These are phyloP conservation scores for Bursaphelenchus okinawaensis DNA, from an alignment of 2,888 invertebrate species.

Conservation along the genomic window DNA sequence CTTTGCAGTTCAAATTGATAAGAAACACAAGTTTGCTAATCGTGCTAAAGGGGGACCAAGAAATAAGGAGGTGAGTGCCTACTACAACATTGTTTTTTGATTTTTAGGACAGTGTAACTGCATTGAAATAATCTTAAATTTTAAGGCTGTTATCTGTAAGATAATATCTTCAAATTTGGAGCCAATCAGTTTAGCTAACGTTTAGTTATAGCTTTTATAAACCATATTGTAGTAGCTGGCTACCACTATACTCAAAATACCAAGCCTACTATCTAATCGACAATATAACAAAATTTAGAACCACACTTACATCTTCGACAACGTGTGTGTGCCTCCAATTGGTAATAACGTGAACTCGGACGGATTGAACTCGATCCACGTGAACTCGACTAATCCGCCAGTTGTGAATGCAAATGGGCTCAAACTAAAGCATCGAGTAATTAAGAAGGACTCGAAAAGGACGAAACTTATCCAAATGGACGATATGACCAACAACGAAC, in stretches of 20 bases:
- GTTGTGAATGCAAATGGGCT: background rate
- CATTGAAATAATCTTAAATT: too few relatives aligned
- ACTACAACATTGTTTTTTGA: background rate
- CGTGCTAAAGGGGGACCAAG: slow-evolving; percentile 14
- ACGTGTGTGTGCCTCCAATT: slow-evolving; percentile 1
- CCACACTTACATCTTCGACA: slow-evolving; percentile 22
- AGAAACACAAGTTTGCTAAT: slow-evolving; percentile 13
- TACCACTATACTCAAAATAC: background rate
- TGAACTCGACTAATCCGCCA: background rate
- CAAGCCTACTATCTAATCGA: background rate
- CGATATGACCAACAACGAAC: slow-evolving; percentile 34
- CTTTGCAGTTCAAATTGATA: slow-evolving; percentile 43
- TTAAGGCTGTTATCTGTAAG: background rate
- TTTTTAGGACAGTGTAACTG: too few relatives aligned
- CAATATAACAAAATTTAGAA: slow-evolving; percentile 11
- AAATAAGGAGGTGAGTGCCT: slow-evolving; percentile 6
- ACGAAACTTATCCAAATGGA: slow-evolving; percentile 46
- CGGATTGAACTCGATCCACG: background rate
- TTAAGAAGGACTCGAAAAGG: slow-evolving; percentile 19
- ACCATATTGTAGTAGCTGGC: too few relatives aligned
- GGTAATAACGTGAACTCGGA: background rate
- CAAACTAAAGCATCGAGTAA: slow-evolving; percentile 8
- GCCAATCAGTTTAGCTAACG: too few relatives aligned
- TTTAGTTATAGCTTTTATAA: too few relatives aligned
- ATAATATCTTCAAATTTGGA: background rate